phyloP scores from a whole-genome alignment of 2,113 vertebrate species.

The Gymnorhina tibicen region DNA sequence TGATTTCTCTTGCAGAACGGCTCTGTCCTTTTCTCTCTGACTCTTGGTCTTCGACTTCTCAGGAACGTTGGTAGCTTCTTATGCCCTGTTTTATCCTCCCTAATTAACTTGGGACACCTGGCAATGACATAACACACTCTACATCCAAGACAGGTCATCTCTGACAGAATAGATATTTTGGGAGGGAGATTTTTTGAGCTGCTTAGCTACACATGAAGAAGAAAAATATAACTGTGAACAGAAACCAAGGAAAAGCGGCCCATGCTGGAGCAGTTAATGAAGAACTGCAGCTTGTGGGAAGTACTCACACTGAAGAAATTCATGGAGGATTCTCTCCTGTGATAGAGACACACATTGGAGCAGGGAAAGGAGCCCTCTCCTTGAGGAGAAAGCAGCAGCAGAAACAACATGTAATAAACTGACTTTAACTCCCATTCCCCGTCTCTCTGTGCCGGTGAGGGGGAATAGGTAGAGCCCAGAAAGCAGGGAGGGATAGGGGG shows the following conservation, averaged over 20 bases:
- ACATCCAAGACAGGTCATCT: background rate
- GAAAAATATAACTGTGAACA: background rate
- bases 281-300: background rate
- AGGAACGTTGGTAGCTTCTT: background rate
- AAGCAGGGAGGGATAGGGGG: background rate
- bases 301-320: background rate
- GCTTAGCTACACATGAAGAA: background rate
- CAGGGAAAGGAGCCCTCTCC: background rate
- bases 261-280: background rate
- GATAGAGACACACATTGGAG: background rate
- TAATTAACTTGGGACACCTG: background rate
- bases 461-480: background rate
- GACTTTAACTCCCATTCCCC: background rate
- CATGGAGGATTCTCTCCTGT: too few species aligned
- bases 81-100: background rate
- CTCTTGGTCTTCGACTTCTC: background rate
- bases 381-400: background rate
- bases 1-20: background rate
- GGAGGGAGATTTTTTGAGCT: background rate
- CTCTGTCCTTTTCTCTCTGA: background rate
- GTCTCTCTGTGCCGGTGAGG: too few species aligned
- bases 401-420: fast-evolving
- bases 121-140: background rate
- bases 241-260: background rate
- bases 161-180: background rate